These are phyloP conservation scores for Branchinecta lynchi DNA, from an alignment of 1,140 invertebrate genomes.

Conservation along the genomic window DNA sequence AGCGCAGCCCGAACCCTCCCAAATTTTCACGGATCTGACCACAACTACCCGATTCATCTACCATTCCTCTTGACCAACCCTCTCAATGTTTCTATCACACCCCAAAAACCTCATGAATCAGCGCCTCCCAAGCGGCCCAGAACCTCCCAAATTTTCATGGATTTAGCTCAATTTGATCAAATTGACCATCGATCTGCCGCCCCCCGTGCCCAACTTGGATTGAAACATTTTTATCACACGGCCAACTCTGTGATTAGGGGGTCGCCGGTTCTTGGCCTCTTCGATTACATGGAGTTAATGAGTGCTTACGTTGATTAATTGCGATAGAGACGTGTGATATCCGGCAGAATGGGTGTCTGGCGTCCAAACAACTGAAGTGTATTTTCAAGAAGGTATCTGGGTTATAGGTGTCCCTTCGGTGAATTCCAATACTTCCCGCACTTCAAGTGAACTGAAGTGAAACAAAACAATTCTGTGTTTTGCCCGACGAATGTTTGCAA, in stretches of 20 bases:
- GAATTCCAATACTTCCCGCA: too few relatives aligned
- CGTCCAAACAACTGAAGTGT: too few relatives aligned
- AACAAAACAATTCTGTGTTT: too few relatives aligned
- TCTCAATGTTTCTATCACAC: too few relatives aligned
- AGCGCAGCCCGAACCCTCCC: too few relatives aligned
- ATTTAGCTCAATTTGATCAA: background rate
- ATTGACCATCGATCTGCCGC: background rate
- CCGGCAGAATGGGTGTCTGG: background rate
- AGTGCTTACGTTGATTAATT: constrained; percentile 3
- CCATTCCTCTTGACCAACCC: too few relatives aligned
- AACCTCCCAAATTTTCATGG: background rate
- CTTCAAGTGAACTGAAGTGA: too few relatives aligned
- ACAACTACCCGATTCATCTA: too few relatives aligned
- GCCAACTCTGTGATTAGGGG: background rate
- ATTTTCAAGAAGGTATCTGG: too few relatives aligned
- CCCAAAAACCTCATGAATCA: background rate
- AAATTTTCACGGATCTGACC: too few relatives aligned
- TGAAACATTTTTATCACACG: constrained; percentile 8
- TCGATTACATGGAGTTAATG: background rate
- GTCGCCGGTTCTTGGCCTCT: background rate
- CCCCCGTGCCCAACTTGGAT: background rate
- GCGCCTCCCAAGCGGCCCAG: background rate
- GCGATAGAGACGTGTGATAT: background rate
- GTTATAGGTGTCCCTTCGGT: too few relatives aligned
- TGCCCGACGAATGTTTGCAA: too few relatives aligned